phyloP scores from a whole-genome alignment of 2,888 invertebrate species.

The Idaea dimidiata region DNA sequence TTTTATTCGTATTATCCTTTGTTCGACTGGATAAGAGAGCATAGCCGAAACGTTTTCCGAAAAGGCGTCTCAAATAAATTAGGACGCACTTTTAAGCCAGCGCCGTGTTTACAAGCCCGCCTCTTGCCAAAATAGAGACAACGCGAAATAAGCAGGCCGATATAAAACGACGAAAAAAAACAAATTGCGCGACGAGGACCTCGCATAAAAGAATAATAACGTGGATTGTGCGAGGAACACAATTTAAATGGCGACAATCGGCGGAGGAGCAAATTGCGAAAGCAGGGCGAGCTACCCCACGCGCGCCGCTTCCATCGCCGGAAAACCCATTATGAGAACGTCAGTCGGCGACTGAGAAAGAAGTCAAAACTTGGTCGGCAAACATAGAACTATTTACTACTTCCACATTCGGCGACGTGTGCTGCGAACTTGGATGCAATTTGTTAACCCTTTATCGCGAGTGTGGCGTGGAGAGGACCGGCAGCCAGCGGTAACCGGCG shows the following conservation, averaged over 20 bases:
- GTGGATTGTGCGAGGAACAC: conserved; percentile 61
- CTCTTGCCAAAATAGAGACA: conserved; percentile 60
- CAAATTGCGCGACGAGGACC: conserved; percentile 41
- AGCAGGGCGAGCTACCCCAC: conserved; percentile 40
- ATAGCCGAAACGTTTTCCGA: conserved; percentile 61
- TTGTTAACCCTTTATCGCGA: conserved; percentile 74
- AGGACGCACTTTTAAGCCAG: conserved; percentile 62
- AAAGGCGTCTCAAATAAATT: conserved; percentile 68
- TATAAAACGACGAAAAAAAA: conserved; percentile 45
- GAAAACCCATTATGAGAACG: conserved; percentile 65
- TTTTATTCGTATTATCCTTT: conserved; percentile 72
- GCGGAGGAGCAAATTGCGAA: conserved; percentile 51
- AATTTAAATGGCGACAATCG: conserved; percentile 72
- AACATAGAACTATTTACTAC: conserved; percentile 73
- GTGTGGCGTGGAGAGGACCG: conserved; percentile 45
- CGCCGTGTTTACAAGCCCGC: conserved; percentile 58
- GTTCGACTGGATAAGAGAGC: conserved; percentile 68
- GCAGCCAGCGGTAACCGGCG: conserved; percentile 32
- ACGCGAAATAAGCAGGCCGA: conserved; percentile 48
- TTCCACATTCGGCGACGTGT: conserved; percentile 70
- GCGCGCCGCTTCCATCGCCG: conserved; percentile 48
- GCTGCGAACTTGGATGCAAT: conserved; percentile 71
- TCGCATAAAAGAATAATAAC: conserved; percentile 66
- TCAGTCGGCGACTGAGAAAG: conserved; percentile 67
- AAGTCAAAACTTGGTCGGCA: conserved; percentile 72